Conservation (phyloP, 2,113 vertebrate species). For the Ageneiosus marmoratus region DNA sequence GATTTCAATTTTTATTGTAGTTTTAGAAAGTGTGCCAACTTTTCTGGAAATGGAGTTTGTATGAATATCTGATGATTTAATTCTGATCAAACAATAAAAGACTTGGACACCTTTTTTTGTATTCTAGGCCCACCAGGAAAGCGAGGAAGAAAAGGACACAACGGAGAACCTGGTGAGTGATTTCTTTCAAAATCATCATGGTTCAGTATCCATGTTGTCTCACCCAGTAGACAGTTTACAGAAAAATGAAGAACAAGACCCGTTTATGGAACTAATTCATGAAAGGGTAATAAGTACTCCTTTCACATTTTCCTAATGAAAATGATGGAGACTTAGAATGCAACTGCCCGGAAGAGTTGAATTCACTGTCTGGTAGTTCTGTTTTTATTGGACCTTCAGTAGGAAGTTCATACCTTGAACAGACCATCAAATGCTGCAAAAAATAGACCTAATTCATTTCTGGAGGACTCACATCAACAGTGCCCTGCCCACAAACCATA, state of each 20-base stretch:
- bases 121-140: conserved; percentile 93
- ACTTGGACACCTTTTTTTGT: conserved; percentile 49
- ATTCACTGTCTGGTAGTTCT: conserved; percentile 40
- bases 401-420: conserved; percentile 46
- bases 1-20: too few relatives aligned
- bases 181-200: conserved; percentile 7
- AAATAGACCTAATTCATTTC: conserved; percentile 20
- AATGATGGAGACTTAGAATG: conserved; percentile 24
- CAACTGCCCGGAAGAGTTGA: conserved; percentile 30
- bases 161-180: conserved; percentile 92
- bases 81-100: not conserved
- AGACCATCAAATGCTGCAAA: conserved; percentile 52
- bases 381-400: conserved; percentile 48
- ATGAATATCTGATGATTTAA: conserved; percentile 4
- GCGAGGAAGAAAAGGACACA: conserved; percentile 92
- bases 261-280: conserved; percentile 16
- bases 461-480: conserved; percentile 40
- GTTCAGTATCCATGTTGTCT: conserved; percentile 22
- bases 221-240: not conserved
- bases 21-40: too few relatives aligned
- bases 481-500: conserved; percentile 59
- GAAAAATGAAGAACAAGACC: conserved; percentile 29
- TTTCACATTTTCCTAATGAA: conserved; percentile 45
- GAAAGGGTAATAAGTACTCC: conserved; percentile 19
- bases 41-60: not conserved